phyloP scores from a whole-genome alignment of 2,888 invertebrate species.

The Boloria euphrosyne region DNA sequence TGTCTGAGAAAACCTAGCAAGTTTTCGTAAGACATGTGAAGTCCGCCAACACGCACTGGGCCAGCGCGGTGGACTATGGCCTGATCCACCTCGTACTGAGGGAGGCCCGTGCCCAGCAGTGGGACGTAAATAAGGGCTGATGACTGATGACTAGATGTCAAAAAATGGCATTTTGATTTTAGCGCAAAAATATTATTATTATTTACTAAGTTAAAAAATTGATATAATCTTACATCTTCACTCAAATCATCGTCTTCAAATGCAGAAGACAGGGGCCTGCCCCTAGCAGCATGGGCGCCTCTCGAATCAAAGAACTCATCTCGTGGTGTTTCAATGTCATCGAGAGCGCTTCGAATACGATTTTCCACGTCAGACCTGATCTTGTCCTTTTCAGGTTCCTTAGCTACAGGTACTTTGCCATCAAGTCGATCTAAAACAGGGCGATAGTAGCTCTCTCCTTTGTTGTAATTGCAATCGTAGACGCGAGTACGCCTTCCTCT shows the following conservation, averaged over 20 bases:
- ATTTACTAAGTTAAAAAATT: background rate
- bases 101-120: too few relatives aligned
- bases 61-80: too few relatives aligned
- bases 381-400: slow-evolving; percentile 67
- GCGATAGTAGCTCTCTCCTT: slow-evolving; percentile 92
- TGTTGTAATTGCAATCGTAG: slow-evolving; percentile 93
- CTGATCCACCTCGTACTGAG: too few relatives aligned
- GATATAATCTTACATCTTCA: slow-evolving; percentile 69
- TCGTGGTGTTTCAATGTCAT: slow-evolving; percentile 60
- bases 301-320: slow-evolving; percentile 86
- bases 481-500: slow-evolving; percentile 90
- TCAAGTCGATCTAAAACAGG: slow-evolving; percentile 89
- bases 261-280: slow-evolving; percentile 70
- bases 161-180: too few relatives aligned
- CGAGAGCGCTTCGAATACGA: slow-evolving; percentile 65
- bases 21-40: too few relatives aligned
- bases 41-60: too few relatives aligned
- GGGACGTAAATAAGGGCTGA: too few relatives aligned
- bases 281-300: slow-evolving; percentile 78
- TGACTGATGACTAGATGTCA: too few relatives aligned
- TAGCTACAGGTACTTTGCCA: slow-evolving; percentile 77
- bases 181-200: background rate
- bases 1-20: too few relatives aligned
- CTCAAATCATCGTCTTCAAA: slow-evolving; percentile 73
- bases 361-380: slow-evolving; percentile 63